These are phyloP conservation scores for Muricea muricata DNA, from an alignment of 92 coral and sea anemone species.

Conservation along the genomic window DNA sequence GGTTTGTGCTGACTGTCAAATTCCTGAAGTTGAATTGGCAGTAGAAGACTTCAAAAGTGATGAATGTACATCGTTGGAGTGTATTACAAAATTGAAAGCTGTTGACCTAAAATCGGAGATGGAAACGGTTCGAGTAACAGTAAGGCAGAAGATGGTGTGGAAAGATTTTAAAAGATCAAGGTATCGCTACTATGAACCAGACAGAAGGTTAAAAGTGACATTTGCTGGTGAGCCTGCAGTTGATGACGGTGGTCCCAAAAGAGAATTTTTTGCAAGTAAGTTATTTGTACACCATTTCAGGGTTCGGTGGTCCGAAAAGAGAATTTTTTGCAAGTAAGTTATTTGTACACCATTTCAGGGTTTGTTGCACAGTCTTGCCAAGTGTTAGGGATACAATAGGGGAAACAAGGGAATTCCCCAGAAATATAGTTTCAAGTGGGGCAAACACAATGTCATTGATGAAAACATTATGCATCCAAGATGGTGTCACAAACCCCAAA, in stretches of 20 bases:
- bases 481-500: no score
- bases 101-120: neutral
- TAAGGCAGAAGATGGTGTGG: conserved; percentile 62
- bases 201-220: conserved; percentile 40
- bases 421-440: no score
- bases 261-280: conserved; percentile 59
- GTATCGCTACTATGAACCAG: conserved; percentile 32
- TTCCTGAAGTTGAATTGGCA: neutral
- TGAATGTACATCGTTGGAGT: no score
- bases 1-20: neutral
- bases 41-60: no score
- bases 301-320: no score
- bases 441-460: no score
- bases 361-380: neutral
- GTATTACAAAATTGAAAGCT: neutral
- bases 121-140: conserved; percentile 43
- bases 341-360: neutral
- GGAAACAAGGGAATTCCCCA: no score
- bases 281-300: neutral
- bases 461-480: no score
- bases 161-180: conserved; percentile 51
- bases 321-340: conserved; percentile 55
- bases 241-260: no score
- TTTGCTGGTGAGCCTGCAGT: no score
- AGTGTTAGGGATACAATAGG: no score